Base-by-base conservation (phyloP, 1,140 invertebrate species). In the Reticulitermes speratus region DNA sequence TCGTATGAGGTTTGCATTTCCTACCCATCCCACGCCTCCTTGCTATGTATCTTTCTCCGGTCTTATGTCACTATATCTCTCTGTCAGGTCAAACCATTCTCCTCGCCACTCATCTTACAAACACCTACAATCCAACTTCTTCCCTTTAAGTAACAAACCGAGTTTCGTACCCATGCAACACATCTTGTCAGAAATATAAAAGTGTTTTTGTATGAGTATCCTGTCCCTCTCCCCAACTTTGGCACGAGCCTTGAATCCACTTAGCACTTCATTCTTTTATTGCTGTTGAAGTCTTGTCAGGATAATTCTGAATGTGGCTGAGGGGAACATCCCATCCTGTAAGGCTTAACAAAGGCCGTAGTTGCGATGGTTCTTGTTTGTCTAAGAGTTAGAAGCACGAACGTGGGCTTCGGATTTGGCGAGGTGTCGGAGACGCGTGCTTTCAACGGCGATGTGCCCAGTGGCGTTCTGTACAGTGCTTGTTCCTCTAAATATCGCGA, bases 181-280 rank as follows among this genome's bases (percentile, higher is more conserved):
- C 19, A 55, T 19, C 16, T 55, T 55, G 52, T 19, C 52, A 21
- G 52, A 16, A 55, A 55, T 21, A 55, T 21, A 55, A 55, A 55
- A 55, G 52, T 21, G 52, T 21, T 55, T 55, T 21, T 55, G 52
- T 55, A 16, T 55, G 52, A 55, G 19, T 0, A 55, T 55, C 14
- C 19, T 55, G 52, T 16, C 52, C 16, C 52, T 1, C 5, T 21
- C 19, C 19, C 25, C 65, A 75, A 16, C 0, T 75, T 65, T 30
- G 65, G 65, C 65, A 75, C 65, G 65, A 75, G 65, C 65, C 65
- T 75, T 75, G 65, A 75, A 30, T 75, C 65, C 65, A 75, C 65
- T 75, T 75, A 75, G n/a, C 65, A 75, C 65, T 75, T 75, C 65
- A 75, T 75, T 75, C 59, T 30, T 16, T 12, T 75, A 9, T 75